Evolutionary conservation across 1,140 invertebrate genomes (phyloP).

Genomic region (Drosophila rufa): DNA sequence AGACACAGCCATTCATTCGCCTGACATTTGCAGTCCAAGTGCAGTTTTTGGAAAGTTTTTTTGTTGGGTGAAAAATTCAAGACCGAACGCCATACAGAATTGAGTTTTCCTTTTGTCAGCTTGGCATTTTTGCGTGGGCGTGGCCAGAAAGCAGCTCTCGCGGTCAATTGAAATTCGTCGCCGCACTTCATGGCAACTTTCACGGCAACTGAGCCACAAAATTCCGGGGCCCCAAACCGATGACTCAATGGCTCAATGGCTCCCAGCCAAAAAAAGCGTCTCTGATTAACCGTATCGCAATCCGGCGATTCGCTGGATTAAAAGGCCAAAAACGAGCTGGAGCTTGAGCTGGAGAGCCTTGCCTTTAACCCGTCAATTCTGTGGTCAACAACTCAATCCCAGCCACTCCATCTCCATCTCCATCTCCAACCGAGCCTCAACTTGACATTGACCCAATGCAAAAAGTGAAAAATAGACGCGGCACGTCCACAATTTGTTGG

Average conservation of each 20-base stretch:
- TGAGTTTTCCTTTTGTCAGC: slow-evolving; percentile 47
- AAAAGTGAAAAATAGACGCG: slow-evolving; percentile 52
- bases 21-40: slow-evolving; percentile 50
- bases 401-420: slow-evolving; percentile 36
- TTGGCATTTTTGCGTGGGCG: slow-evolving; percentile 58
- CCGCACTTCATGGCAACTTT: slow-evolving; percentile 50
- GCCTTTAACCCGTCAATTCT: slow-evolving; percentile 54
- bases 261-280: slow-evolving; percentile 8
- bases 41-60: slow-evolving; percentile 50
- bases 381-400: slow-evolving; percentile 66
- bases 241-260: slow-evolving; percentile 40
- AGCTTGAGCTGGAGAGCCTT: slow-evolving; percentile 33
- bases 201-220: slow-evolving; percentile 32
- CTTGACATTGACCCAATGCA: slow-evolving; percentile 82
- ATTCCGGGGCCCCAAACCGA: slow-evolving; percentile 14
- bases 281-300: slow-evolving; percentile 44
- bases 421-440: slow-evolving; percentile 22
- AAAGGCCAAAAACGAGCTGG: slow-evolving; percentile 20
- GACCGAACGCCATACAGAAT: slow-evolving; percentile 32
- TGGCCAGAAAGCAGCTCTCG: slow-evolving; percentile 38
- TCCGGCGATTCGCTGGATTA: slow-evolving; percentile 23
- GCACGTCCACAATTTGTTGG: slow-evolving; percentile 55
- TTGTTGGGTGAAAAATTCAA: slow-evolving; percentile 43
- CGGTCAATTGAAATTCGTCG: slow-evolving; percentile 63
- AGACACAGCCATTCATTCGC: background rate